These are phyloP conservation scores for Drosophila dunni DNA, from an alignment of 1,140 invertebrate species.

Conservation along the genomic window DNA sequence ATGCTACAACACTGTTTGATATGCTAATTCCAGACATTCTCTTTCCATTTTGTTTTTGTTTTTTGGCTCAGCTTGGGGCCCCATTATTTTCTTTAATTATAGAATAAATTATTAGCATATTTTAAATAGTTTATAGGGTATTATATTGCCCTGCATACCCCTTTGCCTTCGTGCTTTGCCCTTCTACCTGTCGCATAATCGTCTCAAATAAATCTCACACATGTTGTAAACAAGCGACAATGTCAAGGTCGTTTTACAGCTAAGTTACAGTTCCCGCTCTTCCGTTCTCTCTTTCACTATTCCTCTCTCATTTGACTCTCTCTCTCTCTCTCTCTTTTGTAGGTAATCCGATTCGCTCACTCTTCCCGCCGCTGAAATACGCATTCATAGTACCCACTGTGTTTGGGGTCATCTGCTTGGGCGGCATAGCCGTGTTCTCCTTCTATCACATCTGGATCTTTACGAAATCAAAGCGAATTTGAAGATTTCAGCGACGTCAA, in stretches of 20 bases:
- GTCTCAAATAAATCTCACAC: constrained; percentile 18
- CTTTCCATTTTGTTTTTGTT: no score
- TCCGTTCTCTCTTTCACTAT: not conserved
- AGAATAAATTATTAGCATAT: not conserved
- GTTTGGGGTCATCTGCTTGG: constrained; percentile 88
- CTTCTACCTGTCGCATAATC: constrained; percentile 12
- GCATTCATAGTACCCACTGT: constrained; percentile 87
- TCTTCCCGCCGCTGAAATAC: constrained; percentile 87
- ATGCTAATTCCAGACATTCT: constrained; percentile 8
- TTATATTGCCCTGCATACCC: not conserved
- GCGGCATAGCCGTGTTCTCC: constrained; percentile 88
- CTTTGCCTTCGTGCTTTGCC: not conserved
- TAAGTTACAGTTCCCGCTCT: constrained; percentile 8
- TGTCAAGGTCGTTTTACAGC: constrained; percentile 48
- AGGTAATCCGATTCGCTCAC: constrained; percentile 86
- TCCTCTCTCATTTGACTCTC: constrained; percentile 9
- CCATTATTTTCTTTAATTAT: not conserved
- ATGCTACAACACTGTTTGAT: constrained; percentile 2
- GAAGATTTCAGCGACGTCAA: constrained; percentile 17
- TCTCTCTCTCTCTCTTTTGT: constrained; percentile 53
- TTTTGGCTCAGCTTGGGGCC: not conserved
- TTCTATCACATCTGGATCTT: constrained; percentile 86
- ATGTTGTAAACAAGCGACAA: constrained; percentile 25
- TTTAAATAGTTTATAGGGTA: constrained; percentile 7
- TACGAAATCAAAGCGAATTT: constrained; percentile 58